Evolutionary conservation across 2,113 vertebrate genomes (phyloP), one percentile per base, ranked within the genome.

Genomic region (Protobothrops flavoviridis): DNA sequence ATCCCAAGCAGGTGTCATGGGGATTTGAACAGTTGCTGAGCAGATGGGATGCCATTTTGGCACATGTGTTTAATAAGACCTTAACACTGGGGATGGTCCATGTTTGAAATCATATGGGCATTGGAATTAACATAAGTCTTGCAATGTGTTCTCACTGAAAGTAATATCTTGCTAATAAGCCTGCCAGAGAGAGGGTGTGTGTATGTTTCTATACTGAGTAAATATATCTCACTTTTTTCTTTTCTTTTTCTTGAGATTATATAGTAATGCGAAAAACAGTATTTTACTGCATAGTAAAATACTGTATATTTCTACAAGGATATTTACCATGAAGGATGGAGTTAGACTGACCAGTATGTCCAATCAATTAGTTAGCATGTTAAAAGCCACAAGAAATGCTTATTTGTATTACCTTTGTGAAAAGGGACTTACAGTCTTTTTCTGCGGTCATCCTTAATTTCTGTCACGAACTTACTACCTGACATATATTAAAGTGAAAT

Each of bases 1-100:
- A 29, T 48, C 91, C 88, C 88, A 93, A 95, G 97, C 97, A 98
- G 97, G 97, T 98, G 97, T 95, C 56, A 81, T 7, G 13, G 94
- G 92, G 92, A 94, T 95, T 92, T 29, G 96, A 96, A 97, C 97
- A 97, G 97, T 97, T 98, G 96, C 90, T 94, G 94, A 97, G 94
- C 97, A 98, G 97, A 96, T 98, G 97, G 97, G 94, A 94, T 97
- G 95, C 94, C 96, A 88, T 95, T 96, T 97, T 94, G 94, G 94
- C 91, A 88, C 85, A 86, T 96, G 94, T 96, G 96, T 94, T 91
- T 94, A 94, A 96, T 94, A 89, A 93, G 94, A 92, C 89, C 87
- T 97, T 85, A 85, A 85, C 74, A 48, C 26, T 81, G 15, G 91
- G 93, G 10, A 81, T 3, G 33, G 91, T 96, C 24, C 1, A 15